Conservation (phyloP, 2,797 vertebrate species). For the Crax fasciolata region DNA sequence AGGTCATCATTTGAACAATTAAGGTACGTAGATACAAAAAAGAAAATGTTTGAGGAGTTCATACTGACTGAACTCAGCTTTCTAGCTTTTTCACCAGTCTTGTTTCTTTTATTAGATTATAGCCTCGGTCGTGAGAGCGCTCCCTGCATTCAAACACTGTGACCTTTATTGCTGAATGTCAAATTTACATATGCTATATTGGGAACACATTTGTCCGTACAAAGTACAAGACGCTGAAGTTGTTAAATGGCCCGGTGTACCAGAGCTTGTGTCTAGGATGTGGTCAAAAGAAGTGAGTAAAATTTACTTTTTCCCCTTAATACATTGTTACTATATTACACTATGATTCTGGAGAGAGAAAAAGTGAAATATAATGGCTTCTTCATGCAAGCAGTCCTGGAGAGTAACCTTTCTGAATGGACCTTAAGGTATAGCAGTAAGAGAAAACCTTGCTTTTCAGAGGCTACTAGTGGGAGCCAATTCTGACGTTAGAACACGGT, state of each 20-base stretch:
- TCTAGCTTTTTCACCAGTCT: background rate
- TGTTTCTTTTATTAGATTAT: background rate
- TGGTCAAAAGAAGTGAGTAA: background rate
- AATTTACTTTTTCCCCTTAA: background rate
- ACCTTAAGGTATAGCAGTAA: background rate
- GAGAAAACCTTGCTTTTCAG: background rate
- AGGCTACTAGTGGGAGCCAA: background rate
- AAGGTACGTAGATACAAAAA: background rate
- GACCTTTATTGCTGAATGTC: conserved; percentile 12
- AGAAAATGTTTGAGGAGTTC: background rate
- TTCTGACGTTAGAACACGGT: background rate
- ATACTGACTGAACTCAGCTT: background rate
- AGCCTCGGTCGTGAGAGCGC: background rate
- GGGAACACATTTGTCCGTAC: background rate
- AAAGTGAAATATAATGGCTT: background rate
- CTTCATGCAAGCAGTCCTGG: background rate
- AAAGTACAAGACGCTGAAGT: background rate
- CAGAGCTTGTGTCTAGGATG: background rate
- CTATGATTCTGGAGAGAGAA: background rate
- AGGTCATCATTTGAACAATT: background rate
- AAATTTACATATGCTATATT: background rate
- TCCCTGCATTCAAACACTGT: background rate
- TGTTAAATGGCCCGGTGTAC: background rate
- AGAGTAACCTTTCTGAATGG: background rate
- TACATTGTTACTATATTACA: background rate